Evolutionary conservation across 2,113 vertebrate genomes (phyloP), one percentile per base, ranked within the genome.

Genomic region (Rhipidura dahli): DNA sequence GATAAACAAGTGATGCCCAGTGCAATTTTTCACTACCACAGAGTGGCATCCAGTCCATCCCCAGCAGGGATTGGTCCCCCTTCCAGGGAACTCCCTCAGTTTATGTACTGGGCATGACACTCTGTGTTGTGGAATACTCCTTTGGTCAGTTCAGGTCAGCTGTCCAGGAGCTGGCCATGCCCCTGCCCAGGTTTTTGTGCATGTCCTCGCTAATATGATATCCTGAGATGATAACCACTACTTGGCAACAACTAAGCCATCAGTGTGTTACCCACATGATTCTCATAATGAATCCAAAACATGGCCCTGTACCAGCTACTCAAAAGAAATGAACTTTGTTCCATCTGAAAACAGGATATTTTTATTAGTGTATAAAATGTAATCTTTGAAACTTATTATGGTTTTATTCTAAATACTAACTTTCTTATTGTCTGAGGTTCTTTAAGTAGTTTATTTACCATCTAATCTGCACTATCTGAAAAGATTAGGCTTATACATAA

Each of bases 11-110:
- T 22, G 17, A 56, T 42, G 26, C 11, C 31, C 2, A 11, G 42
- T 39, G 8, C 12, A 19, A 24, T 28, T 33, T 33, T 9, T 71
- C 35, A 35, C 15, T 39, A 7, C 6, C 65, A 54, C 19, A 12
- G 49, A 30, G 40, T 28, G 13, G 47, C 14, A 40, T 11, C 13
- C n/a, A 63, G n/a, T 40, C 33, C 35, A 31, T 40, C 20, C 9
- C 30, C 24, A 13, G 2, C 2, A 39, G 40, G 0, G 3, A 28
- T 6, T 1, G 1, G 15, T 6, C 30, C 19, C 8, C 5, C 14
- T 54, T 45, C 11, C 57, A 45, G 33, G 31, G 57, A 50, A 17
- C 10, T 40, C n/a, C 33, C 24, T 39, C 28, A 47, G 15, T n/a
- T 30, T 16, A 9, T 16, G 3, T 4, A 3, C 13, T n/a, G 23